Evolutionary conservation across 2,113 vertebrate species (phyloP), one percentile per base, ranked within the genome.

Genomic region (Tenebrosternarchus preto): DNA sequence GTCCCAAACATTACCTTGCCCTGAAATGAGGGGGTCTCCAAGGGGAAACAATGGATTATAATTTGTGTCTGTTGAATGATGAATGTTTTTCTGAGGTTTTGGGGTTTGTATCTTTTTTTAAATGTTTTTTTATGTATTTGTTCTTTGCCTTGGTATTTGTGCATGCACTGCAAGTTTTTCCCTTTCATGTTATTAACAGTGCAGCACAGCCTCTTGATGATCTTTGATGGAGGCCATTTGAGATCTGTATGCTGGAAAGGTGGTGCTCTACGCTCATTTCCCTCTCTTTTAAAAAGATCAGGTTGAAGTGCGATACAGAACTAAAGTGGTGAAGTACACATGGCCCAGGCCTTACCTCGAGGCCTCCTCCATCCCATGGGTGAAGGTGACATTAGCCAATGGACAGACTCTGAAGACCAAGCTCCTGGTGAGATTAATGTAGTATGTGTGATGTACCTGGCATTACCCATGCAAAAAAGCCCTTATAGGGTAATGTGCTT

Each of bases 321-420:
- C 94, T 88, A 95, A 91, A 92, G 97, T 96, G 85, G 91, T 95
- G 0, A 87, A 92, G 72, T 99, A 96, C 72, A 89, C 90, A 12
- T 97, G 96, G 97, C 96, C 96, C 53, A 88, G 83, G 83, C 89
- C 94, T 2, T 93, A 94, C 84, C 90, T 90, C 50, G 80, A 86
- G 39, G 86, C 85, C 61, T 92, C 93, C 60, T 90, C 91, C 61
- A 92, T 95, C 83, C 96, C 97, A 20, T 98, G 96, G 96, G 96
- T 99, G 77, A 94, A 95, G 83, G 91, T 99, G 87, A 93, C 90
- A 53, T 91, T 99, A 90, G 94, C 94, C 88, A 95, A 91, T 82
- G 97, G 98, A 87, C 92, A 92, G 88, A 95, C 88, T 75, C 88
- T 98, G 74, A 95, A 96, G 82, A 95, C 96, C 75, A 97, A 94